These are phyloP conservation scores for Acanthisitta chloris DNA, from an alignment of 2,113 vertebrate species.

Conservation along the genomic window DNA sequence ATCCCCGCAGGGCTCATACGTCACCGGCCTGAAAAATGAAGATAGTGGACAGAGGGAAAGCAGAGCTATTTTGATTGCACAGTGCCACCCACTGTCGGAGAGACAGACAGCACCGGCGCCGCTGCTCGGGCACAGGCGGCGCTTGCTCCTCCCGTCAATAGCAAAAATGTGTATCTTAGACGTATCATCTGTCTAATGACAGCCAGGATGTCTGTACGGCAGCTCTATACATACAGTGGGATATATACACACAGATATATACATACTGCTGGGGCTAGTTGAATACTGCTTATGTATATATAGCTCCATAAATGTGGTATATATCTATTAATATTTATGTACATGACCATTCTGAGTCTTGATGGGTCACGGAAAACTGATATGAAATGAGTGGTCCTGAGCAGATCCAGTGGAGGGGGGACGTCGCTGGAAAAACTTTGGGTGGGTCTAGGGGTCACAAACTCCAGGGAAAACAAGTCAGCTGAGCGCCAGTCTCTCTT, in stretches of 20 bases:
- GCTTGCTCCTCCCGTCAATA: neutral
- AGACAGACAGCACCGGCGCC: neutral
- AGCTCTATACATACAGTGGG: neutral
- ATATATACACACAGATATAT: too few relatives aligned
- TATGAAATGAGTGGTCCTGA: neutral
- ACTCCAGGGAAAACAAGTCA: rapidly evolving
- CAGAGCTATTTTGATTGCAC: neutral
- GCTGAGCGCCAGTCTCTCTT: neutral
- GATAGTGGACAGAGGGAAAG: neutral
- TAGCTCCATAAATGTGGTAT: neutral
- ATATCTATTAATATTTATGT: neutral
- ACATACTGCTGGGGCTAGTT: neutral
- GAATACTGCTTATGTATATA: neutral
- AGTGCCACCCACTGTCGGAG: constrained; percentile 45
- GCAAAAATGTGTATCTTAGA: neutral
- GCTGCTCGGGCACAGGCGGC: neutral
- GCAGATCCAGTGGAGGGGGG: rapidly evolving
- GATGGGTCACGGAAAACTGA: neutral
- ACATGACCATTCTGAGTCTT: rapidly evolving
- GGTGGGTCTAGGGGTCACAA: neutral
- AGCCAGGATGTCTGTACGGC: neutral
- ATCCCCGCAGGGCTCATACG: rapidly evolving
- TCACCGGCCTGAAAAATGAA: neutral
- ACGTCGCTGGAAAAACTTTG: neutral
- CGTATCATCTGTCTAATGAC: rapidly evolving